A percentile compares a stretch with the other conserved stretches of the same genome.
Conservation (phyloP, 2,797 vertebrate genomes). For the Hippoglossus hippoglossus region DNA sequence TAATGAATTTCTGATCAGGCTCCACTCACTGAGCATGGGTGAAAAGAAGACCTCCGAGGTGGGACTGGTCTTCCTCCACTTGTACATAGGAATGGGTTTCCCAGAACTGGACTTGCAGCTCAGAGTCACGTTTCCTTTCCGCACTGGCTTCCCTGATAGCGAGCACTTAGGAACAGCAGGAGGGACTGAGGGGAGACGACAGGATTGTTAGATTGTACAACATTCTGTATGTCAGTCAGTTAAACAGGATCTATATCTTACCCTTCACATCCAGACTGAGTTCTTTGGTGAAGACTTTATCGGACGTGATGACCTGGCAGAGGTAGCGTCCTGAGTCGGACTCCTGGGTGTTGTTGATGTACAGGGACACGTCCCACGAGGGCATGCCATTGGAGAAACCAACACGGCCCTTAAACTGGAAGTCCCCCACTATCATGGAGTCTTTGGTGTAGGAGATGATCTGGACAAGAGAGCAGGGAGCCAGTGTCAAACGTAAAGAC, state of each 20-base stretch:
- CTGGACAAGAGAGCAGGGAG: constrained; percentile 66
- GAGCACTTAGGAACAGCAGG: constrained; percentile 84
- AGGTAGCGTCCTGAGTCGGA: constrained; percentile 87
- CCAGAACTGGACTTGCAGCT: constrained; percentile 84
- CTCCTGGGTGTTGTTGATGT: constrained; percentile 86
- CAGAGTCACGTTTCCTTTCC: constrained; percentile 88
- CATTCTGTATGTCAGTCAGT: neutral
- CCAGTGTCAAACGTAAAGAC: neutral
- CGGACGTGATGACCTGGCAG: constrained; percentile 80
- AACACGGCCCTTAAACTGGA: constrained; percentile 72
- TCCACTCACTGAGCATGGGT: constrained; percentile 82
- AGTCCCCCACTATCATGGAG: constrained; percentile 26
- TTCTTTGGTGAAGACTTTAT: neutral
- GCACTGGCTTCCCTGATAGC: constrained; percentile 77
- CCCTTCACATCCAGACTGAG: constrained; percentile 80
- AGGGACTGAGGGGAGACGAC: constrained; percentile 80
- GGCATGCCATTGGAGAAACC: constrained; percentile 78
- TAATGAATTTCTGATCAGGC: neutral
- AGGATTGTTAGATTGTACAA: constrained; percentile 2
- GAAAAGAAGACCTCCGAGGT: constrained; percentile 78
- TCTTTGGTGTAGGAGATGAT: constrained; percentile 82
- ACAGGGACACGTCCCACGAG: constrained; percentile 83
- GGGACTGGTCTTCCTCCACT: constrained; percentile 84
- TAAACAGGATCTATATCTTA: constrained; percentile 29
- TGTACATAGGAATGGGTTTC: constrained; percentile 85